These are phyloP conservation scores for Drosophila fulvimacula DNA, from an alignment of 2,888 invertebrate species.

Conservation along the genomic window DNA sequence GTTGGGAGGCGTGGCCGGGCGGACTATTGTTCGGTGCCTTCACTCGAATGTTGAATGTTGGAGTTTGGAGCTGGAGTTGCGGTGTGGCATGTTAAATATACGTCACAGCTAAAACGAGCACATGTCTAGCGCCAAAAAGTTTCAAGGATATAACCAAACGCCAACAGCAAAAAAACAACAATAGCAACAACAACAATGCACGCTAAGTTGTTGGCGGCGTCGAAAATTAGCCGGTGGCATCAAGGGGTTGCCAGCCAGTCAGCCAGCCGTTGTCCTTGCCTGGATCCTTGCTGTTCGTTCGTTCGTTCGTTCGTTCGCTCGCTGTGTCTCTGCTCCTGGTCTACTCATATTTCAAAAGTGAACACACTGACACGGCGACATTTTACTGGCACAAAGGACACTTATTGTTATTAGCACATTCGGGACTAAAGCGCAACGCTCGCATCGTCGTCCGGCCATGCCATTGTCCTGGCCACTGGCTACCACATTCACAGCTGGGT, in stretches of 20 bases:
- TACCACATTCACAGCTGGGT: conserved; percentile 1
- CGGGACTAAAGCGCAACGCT: conserved; percentile 35
- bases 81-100: conserved; percentile 80
- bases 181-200: conserved; percentile 26
- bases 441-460: conserved; percentile 22
- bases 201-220: conserved; percentile 70
- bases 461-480: conserved; percentile 19
- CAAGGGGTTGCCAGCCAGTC: conserved; percentile 49
- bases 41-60: conserved; percentile 12
- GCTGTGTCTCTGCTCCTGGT: conserved; percentile 18
- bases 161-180: conserved; percentile 42
- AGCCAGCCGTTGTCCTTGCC: conserved; percentile 43
- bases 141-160: conserved; percentile 76
- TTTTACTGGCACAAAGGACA: conserved; percentile 61
- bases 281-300: conserved; percentile 21
- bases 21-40: not conserved
- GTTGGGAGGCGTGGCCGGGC: conserved; percentile 13
- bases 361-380: conserved; percentile 52
- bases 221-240: conserved; percentile 60
- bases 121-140: conserved; percentile 74
- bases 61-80: conserved; percentile 61
- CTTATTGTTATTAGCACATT: conserved; percentile 78
- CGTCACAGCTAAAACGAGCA: conserved; percentile 73
- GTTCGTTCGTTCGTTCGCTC: conserved; percentile 1
- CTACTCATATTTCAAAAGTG: conserved; percentile 71